These are phyloP conservation scores for Dryococelus australis DNA, from an alignment of 2,888 invertebrate species.

Conservation along the genomic window DNA sequence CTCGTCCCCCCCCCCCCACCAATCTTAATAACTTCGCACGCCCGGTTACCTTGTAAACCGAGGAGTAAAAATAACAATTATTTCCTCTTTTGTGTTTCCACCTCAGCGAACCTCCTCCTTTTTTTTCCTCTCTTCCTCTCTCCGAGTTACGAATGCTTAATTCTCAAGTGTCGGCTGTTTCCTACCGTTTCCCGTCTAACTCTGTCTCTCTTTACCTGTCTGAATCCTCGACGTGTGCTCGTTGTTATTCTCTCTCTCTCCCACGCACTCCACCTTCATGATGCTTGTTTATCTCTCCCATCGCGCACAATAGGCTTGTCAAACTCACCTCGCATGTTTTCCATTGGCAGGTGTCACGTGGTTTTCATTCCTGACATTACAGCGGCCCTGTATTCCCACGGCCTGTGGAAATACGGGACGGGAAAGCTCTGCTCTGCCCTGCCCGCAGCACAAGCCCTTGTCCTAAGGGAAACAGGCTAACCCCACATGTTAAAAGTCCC, in stretches of 20 bases:
- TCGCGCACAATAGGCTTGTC: conserved; percentile 2
- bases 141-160: not conserved
- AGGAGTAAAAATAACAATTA: not conserved
- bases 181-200: too few species aligned
- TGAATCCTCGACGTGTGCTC: not conserved
- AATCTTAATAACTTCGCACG: not conserved
- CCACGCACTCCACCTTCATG: not conserved
- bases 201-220: too few species aligned
- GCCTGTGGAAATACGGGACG: not conserved
- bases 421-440: too few species aligned
- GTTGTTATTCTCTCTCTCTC: not conserved
- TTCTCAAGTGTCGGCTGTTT: not conserved
- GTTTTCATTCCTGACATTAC: not conserved
- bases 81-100: not conserved
- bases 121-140: not conserved
- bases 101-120: not conserved
- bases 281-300: not conserved
- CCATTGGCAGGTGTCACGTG: not conserved
- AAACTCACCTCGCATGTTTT: not conserved
- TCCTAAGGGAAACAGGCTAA: too few species aligned
- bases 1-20: not conserved
- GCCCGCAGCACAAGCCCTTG: too few species aligned
- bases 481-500: too few species aligned
- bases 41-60: not conserved
- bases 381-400: not conserved